Percentiles rank a stretch among this genome's conserved stretches.
Conservation (phyloP, 2,797 vertebrate genomes). For the Bradypodion pumilum region DNA sequence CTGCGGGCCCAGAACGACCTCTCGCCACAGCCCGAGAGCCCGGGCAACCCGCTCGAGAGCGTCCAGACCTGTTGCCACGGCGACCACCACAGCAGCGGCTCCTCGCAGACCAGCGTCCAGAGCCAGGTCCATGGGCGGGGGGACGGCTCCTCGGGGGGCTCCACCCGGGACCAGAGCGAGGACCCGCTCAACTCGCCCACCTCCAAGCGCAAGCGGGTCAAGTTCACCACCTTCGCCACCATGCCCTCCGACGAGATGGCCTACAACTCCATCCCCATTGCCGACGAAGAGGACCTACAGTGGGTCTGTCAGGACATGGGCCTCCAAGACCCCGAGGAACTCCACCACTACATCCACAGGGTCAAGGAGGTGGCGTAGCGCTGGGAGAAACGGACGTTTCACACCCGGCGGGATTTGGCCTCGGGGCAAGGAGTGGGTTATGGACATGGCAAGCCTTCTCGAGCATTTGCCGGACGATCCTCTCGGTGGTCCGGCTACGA, state of each 20-base stretch:
- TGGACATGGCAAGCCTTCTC: background rate
- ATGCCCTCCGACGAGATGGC: slow-evolving; percentile 93
- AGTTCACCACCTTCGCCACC: slow-evolving; percentile 97
- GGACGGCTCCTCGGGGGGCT: slow-evolving; percentile 92
- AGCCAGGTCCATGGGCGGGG: slow-evolving; percentile 95
- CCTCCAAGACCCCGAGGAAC: slow-evolving; percentile 91
- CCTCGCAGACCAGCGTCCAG: slow-evolving; percentile 96
- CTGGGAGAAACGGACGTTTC: background rate
- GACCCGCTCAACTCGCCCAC: slow-evolving; percentile 93
- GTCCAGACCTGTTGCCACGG: slow-evolving; percentile 93
- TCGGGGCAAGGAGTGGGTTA: too few species aligned
- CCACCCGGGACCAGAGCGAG: slow-evolving; percentile 90
- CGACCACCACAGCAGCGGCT: slow-evolving; percentile 96
- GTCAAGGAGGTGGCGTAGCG: slow-evolving; percentile 95
- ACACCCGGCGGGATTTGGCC: too few species aligned
- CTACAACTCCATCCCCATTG: slow-evolving; percentile 95
- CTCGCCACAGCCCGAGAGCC: slow-evolving; percentile 86
- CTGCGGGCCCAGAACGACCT: slow-evolving; percentile 89
- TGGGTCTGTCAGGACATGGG: slow-evolving; percentile 98
- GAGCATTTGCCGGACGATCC: background rate
- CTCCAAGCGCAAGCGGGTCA: slow-evolving; percentile 96
- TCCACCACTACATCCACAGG: slow-evolving; percentile 95
- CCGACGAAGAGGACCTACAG: slow-evolving; percentile 95
- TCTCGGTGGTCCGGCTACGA: background rate
- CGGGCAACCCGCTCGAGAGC: slow-evolving; percentile 85